Evolutionary conservation across 2,888 invertebrate genomes (phyloP), one percentile per base, ranked within the genome.

Genomic region (Acanthosepion lycidas): DNA sequence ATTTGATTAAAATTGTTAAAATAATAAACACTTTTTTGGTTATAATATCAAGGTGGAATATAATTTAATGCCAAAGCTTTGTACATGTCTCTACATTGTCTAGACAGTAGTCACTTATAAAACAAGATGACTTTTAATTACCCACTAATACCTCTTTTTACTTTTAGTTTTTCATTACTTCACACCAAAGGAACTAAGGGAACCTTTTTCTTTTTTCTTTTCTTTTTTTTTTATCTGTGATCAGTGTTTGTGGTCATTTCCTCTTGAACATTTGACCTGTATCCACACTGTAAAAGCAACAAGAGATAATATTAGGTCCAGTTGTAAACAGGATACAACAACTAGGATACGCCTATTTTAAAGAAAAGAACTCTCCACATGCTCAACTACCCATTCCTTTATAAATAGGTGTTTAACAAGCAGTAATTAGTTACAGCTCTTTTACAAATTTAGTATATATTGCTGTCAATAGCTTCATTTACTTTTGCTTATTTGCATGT

Each of bases 301-400:
- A 78, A 78, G n/a, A 78, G 78, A 78, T 78, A 78, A 78, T 78
- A 78, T 78, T 78, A 33, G n/a, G 78, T 78, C 33, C 78, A 78
- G 78, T 78, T 78, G 78, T 78, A 78, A 78, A 78, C 78, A 78
- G 78, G 78, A 78, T 78, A 78, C 18, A 78, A 78, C 78, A 78
- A 64, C 64, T 64, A 78, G 78, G 78, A 78, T 78, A 78, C 78
- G 78, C 78, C 78, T 78, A 23, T 59, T 78, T 78, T 78, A 78
- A 78, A 78, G 78, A 33, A 78, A 78, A 78, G 78, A 33, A 78
- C 9, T 78, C 78, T 78, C 78, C 23, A n/a, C 5, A 78, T 78
- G 78, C n/a, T 78, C n/a, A 78, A 78, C 78, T n/a, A 33, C 78
- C 78, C 78, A 33, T 78, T 78, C 78, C 78, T 33, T 78, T 33